Base-by-base conservation (phyloP, 2,113 vertebrate genomes). In the Zeus faber region DNA sequence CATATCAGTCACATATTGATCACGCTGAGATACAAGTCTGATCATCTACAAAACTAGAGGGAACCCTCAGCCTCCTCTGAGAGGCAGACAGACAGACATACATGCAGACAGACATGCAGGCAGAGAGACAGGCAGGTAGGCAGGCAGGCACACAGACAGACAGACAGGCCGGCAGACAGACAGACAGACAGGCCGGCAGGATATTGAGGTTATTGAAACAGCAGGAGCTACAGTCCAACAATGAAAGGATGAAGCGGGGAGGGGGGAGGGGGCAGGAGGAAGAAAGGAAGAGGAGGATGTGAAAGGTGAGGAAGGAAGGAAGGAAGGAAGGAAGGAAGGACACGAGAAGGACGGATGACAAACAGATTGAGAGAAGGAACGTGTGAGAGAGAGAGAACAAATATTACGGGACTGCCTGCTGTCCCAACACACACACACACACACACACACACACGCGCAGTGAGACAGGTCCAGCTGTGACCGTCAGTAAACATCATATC, bases 401-500 rank as follows among this genome's bases (percentile, higher is more conserved):
- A 39, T 33, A 39, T 39, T 39, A 16, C 13, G 35, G 35, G 14
- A 39, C 3, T 13, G 2, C 13, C 13, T 8, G 4, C 29, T 2
- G 29, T 33, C 29, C 13, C 13, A 33, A 33, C 2, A 2, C 29
- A 31, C 37, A 16, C 37, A 14, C 16, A 40, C 37, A 40, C 13
- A n/a, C 14, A 17, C 37, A n/a, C 5, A 40, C 29, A 6, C 4
- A 7, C 29, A 33, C 29, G 13, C 29, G 11, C 29, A 33, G 7
- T 31, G 8, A 33, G n/a, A 18, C 6, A 5, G n/a, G 39, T 41
- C 39, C 39, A 41, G 39, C 39, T 41, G 39, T 41, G 39, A 41
- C 39, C 39, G 4, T 17, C 39, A 17, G 39, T 41, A 41, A 41
- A 41, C 39, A 41, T 41, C n/a, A 41, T 41, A 16, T 41, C n/a